A percentile compares a stretch with the other conserved stretches of the same genome.
Conservation (phyloP, 2,113 vertebrate genomes). For the Sapayoa aenigma region DNA sequence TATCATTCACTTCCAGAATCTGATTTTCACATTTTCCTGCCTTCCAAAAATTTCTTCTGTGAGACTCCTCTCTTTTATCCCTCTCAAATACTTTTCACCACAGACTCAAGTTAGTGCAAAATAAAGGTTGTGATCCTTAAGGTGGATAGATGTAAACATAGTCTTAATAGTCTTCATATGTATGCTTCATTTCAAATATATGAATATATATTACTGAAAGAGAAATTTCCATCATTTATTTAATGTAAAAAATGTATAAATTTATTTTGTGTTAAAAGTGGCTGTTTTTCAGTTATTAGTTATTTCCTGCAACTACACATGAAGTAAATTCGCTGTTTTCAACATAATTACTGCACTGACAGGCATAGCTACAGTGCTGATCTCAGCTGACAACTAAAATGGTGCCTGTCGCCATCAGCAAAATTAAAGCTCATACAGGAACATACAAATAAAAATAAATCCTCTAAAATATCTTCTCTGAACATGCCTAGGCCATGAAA, state of each 20-base stretch:
- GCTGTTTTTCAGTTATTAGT: background rate
- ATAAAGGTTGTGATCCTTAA: background rate
- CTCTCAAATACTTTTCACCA: background rate
- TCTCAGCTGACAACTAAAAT: conserved; percentile 64
- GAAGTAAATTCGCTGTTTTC: conserved; percentile 35
- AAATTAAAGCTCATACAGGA: conserved; percentile 49
- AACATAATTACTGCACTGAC: conserved; percentile 52
- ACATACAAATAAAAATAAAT: conserved; percentile 55
- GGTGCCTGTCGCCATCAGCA: conserved; percentile 55
- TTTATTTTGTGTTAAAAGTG: background rate
- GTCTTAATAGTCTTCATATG: background rate
- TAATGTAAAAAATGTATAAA: background rate
- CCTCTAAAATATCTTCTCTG: conserved; percentile 27
- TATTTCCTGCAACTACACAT: background rate
- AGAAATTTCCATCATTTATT: background rate
- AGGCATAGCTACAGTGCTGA: conserved; percentile 12
- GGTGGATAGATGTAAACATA: background rate
- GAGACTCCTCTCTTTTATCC: background rate
- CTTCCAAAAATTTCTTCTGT: background rate
- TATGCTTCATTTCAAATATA: background rate
- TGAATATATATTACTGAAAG: background rate
- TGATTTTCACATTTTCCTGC: background rate
- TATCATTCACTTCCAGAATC: background rate
- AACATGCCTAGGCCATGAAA: conserved; percentile 50
- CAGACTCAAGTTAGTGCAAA: background rate